Evolutionary conservation across 1,140 invertebrate species (phyloP).

Genomic region (Pachyrhynchus sulphureomaculatus): DNA sequence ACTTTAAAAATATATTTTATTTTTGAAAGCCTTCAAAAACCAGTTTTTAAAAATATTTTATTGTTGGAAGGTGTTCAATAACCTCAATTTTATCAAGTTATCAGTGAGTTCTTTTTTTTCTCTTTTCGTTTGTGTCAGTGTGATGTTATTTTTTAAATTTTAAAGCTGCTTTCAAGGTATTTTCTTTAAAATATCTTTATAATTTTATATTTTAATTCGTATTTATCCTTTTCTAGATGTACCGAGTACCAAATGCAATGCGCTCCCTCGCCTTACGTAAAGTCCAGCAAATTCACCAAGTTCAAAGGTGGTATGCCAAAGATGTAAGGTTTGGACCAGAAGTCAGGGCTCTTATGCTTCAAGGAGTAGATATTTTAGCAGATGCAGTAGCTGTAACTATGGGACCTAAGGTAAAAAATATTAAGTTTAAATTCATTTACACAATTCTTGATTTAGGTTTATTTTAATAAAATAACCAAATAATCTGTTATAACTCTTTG

Average conservation of each 20-base stretch:
- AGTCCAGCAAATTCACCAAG: conserved; percentile 37
- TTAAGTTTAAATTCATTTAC: conserved; percentile 7
- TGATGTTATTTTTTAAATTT: not conserved
- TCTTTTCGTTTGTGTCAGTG: not conserved
- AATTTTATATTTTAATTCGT: not conserved
- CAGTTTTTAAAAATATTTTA: too few relatives aligned
- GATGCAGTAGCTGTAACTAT: conserved; percentile 99
- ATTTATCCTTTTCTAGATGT: conserved; percentile 56
- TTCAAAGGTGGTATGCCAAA: conserved; percentile 78
- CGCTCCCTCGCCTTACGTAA: conserved; percentile 53
- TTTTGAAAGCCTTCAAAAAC: too few relatives aligned
- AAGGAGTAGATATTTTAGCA: conserved; percentile 96
- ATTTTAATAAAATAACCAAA: too few relatives aligned
- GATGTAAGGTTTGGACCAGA: conserved; percentile 98
- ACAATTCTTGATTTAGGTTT: too few relatives aligned
- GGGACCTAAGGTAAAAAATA: conserved; percentile 85
- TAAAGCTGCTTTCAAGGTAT: conserved; percentile 1
- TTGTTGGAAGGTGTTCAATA: too few relatives aligned
- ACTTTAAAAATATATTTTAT: too few relatives aligned
- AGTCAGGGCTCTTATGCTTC: conserved; percentile 93
- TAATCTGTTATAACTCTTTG: too few relatives aligned
- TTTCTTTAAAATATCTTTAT: not conserved
- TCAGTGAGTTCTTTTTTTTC: conserved; percentile 2
- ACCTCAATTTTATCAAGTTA: conserved; percentile 8
- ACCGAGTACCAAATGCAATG: conserved; percentile 57